Evolutionary conservation across 2,888 invertebrate species (phyloP), one percentile per base, ranked within the genome.

Genomic region (Beris morrisii): DNA sequence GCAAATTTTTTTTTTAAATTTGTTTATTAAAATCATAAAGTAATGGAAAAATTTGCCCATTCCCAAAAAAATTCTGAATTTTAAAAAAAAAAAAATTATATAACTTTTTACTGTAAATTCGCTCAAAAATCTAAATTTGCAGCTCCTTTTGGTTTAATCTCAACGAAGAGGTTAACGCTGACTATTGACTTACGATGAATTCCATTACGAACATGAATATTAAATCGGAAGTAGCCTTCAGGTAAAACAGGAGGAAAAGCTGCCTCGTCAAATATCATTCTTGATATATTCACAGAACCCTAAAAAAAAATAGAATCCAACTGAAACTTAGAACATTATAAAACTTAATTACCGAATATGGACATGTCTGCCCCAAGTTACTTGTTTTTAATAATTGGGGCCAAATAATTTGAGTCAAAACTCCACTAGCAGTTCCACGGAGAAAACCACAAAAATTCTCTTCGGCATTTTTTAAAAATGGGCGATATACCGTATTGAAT

Each of bases 161-260:
- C 38, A 32, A 61, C 11, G n/a, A 31, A 61, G 7, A 50, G 13
- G 13, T 50, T 31, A 3, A 61, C 59, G 5, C 15, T 32, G 5
- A 61, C 7, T 13, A 61, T 3, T 13, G 59, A 50, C 5, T 50
- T 31, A 11, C 59, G 31, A 15, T 61, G 3, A 5, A 9, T 11
- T 3, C 59, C 59, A 28, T 50, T 13, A 12, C 58, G 58, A 32
- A 61, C 50, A 22, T 61, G 59, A 12, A 61, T 61, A 50, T 61
- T 38, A 5, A 61, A 5, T 31, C 59, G 12, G 5, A 32, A 48
- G 12, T 31, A 11, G 6, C 59, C 59, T 50, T 61, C 59, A 1
- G 59, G 59, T 32, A 61, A 61, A 12, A 45, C 50, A 11, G 59
- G 59, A 9, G 59, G 59, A 5, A 61, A 28, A 50, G n/a, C 31